phyloP scores from a whole-genome alignment of 2,797 vertebrate species.

The Dendrocincla fuliginosa region DNA sequence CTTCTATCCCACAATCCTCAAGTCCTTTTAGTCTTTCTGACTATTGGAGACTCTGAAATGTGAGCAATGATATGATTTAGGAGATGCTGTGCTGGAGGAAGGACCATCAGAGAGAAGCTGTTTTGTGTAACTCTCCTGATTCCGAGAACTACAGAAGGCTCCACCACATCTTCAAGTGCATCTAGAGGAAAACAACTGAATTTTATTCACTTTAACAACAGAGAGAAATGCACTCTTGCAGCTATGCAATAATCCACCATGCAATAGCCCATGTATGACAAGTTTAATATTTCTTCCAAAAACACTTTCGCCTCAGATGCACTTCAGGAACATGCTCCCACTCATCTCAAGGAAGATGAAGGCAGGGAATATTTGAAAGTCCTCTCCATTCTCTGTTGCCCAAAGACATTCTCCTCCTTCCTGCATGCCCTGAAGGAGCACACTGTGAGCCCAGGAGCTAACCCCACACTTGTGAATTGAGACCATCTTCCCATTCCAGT shows the following conservation, averaged over 20 bases:
- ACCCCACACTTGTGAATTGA: constrained; percentile 49
- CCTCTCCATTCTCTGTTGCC: not conserved
- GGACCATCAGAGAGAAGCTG: not conserved
- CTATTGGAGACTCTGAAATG: not conserved
- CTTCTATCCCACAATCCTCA: not conserved
- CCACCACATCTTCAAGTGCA: not conserved
- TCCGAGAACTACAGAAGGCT: not conserved
- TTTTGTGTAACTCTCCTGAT: not conserved
- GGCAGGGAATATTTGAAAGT: not conserved
- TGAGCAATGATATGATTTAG: not conserved
- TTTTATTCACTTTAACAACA: not conserved
- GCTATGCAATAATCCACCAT: not conserved
- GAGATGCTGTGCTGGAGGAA: fast-evolving
- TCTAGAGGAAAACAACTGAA: not conserved
- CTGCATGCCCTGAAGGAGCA: not conserved
- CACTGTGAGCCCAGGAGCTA: not conserved
- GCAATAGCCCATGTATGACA: not conserved
- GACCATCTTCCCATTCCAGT: constrained; percentile 13
- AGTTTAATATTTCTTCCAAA: not conserved
- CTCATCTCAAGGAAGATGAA: not conserved
- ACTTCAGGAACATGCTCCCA: not conserved
- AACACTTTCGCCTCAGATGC: not conserved
- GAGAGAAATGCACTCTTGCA: not conserved
- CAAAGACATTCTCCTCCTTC: not conserved
- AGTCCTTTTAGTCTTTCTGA: not conserved